Base-by-base conservation (phyloP, 2,797 vertebrate species). In the Pseudochaenichthys georgianus region DNA sequence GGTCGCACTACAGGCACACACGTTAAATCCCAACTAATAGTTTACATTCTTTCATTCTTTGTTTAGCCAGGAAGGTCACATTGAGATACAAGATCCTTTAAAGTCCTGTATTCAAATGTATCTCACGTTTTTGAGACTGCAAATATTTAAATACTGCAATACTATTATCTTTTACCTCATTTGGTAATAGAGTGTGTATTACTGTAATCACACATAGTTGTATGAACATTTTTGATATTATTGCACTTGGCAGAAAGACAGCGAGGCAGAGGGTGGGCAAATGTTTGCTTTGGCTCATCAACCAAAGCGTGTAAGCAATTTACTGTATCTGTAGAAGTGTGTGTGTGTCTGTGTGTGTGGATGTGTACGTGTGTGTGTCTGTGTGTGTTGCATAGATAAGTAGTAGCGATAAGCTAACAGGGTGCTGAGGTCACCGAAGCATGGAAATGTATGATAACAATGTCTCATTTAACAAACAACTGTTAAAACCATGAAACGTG, bases 401-500 rank as follows among this genome's bases (percentile, higher is more conserved):
- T 41, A 63, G 13, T 17, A n/a, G 66, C 46, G 42, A 74, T 70
- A 74, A 75, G 60, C 10, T 31, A 64, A 34, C 10, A n/a, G 13
- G 38, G 6, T 52, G 47, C 16, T 28, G 67, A 75, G 64, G 72
- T 76, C 64, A 73, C 21, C 0, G 4, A 65, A 43, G 70, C 54
- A 42, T 19, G 38, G 67, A 71, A 61, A 84, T 60, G 16, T 41
- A 53, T 60, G 19, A 61, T 21, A 71, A 48, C 43, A 67, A 47
- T 52, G 48, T 60, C 31, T 53, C 21, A 59, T 67, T 78, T 63
- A 41, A 48, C 57, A 59, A 74, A 63, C 5, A 46, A 64, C 61
- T 41, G 48, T 47, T 46, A 69, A 16, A 47, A 47, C 50, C 23
- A n/a, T 45, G 57, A 13, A 10, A 31, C 58, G 51, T 21, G 5